phyloP scores from a whole-genome alignment of 1,140 invertebrate species.

The Triops cancriformis region DNA sequence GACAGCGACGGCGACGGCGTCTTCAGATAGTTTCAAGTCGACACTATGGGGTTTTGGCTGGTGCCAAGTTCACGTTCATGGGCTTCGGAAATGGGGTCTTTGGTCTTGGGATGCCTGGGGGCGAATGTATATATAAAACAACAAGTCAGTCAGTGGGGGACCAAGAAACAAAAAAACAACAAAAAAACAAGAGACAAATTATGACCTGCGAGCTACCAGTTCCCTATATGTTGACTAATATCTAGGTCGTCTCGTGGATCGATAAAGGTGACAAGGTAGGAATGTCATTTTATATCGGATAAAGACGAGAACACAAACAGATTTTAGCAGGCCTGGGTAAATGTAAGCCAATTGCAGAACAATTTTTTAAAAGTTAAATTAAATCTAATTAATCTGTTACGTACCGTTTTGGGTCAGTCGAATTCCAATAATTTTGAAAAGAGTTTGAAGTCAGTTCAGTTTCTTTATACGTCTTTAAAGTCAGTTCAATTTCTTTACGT shows the following conservation, averaged over 20 bases:
- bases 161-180: background rate
- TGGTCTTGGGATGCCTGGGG: slow-evolving; percentile 1
- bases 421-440: too few relatives aligned
- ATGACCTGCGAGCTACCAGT: background rate
- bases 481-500: too few relatives aligned
- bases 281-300: background rate
- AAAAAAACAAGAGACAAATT: background rate
- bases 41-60: background rate
- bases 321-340: too few relatives aligned
- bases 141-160: background rate
- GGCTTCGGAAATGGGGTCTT: slow-evolving; percentile 4
- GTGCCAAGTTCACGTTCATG: slow-evolving; percentile 10
- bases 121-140: background rate
- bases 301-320: too few relatives aligned
- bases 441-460: too few relatives aligned
- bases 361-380: too few relatives aligned
- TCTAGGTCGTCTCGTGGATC: background rate
- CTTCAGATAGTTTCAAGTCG: background rate
- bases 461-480: too few relatives aligned
- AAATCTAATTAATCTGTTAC: too few relatives aligned
- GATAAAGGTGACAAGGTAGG: background rate
- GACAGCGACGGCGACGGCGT: too few relatives aligned
- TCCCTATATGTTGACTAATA: background rate
- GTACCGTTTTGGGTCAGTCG: too few relatives aligned
- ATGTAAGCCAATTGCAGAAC: too few relatives aligned